Evolutionary conservation across 2,888 invertebrate genomes (phyloP).

Genomic region (Polyommatus iphigenia): DNA sequence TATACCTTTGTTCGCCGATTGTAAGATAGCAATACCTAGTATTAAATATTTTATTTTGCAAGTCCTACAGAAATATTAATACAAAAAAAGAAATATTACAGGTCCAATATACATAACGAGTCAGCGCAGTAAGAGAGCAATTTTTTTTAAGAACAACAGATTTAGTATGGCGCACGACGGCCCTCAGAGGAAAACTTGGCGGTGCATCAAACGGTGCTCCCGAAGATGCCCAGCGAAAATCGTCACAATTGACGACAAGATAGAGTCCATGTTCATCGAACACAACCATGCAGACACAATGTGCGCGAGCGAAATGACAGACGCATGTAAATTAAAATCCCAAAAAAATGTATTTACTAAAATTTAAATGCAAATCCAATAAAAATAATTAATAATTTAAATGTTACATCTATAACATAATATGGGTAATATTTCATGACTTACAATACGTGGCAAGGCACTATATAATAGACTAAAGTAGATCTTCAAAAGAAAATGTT

Average conservation of each 20-base stretch:
- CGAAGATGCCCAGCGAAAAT: conserved; percentile 35
- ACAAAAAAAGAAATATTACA: not conserved
- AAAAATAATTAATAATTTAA: too few species aligned
- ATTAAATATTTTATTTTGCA: not conserved
- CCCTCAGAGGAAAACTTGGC: conserved; percentile 38
- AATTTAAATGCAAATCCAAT: too few species aligned
- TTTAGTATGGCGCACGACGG: conserved; percentile 33
- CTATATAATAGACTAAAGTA: too few species aligned
- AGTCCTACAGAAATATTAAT: not conserved
- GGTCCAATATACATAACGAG: not conserved
- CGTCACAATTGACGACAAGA: not conserved
- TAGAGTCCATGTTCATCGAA: not conserved
- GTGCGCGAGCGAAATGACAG: not conserved
- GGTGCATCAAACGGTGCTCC: conserved; percentile 40
- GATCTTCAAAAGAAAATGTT: too few species aligned
- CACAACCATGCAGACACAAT: conserved; percentile 30
- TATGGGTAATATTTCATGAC: too few species aligned
- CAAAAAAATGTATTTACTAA: too few species aligned
- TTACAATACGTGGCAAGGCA: too few species aligned
- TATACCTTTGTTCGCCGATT: too few species aligned
- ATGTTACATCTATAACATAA: too few species aligned
- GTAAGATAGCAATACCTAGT: not conserved
- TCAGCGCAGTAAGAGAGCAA: not conserved
- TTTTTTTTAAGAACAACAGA: conserved; percentile 32
- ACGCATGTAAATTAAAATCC: too few species aligned